Evolutionary conservation across 2,888 invertebrate species (phyloP).

Genomic region (Antheraea assamensis): DNA sequence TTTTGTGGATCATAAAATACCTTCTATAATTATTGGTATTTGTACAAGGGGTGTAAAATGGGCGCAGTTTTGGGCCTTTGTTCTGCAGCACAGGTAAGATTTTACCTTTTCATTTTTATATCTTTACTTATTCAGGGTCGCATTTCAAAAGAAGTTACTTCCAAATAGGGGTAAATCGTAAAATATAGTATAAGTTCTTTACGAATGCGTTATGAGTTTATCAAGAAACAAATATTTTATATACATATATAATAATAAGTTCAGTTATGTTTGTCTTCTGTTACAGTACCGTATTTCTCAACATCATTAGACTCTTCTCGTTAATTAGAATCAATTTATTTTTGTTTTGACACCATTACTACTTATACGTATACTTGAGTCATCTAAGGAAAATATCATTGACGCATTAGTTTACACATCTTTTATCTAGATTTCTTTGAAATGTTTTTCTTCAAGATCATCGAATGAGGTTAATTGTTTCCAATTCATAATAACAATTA

Average conservation of each 20-base stretch:
- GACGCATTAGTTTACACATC: background rate
- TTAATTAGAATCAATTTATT: background rate
- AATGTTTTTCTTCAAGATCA: background rate
- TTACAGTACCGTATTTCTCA: background rate
- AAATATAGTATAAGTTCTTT: background rate
- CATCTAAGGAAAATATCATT: background rate
- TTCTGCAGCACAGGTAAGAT: conserved; percentile 83
- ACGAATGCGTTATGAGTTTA: background rate
- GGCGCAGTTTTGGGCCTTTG: conserved; percentile 84
- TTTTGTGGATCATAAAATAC: background rate
- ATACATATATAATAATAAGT: background rate
- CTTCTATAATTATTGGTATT: background rate
- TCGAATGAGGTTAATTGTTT: no score
- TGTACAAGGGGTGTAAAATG: conserved; percentile 57
- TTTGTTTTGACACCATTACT: background rate
- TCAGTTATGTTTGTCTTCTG: background rate
- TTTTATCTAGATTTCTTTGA: background rate
- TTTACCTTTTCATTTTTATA: background rate
- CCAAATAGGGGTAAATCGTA: background rate
- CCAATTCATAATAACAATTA: background rate
- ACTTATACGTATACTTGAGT: background rate
- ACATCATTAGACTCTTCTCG: background rate
- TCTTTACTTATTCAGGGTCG: background rate
- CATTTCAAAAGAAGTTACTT: background rate
- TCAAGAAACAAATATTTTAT: background rate